A percentile compares a stretch with the other conserved stretches of the same genome.
phyloP scores from a whole-genome alignment of 2,888 invertebrate species.

The Acanthosepion pharaonis region DNA sequence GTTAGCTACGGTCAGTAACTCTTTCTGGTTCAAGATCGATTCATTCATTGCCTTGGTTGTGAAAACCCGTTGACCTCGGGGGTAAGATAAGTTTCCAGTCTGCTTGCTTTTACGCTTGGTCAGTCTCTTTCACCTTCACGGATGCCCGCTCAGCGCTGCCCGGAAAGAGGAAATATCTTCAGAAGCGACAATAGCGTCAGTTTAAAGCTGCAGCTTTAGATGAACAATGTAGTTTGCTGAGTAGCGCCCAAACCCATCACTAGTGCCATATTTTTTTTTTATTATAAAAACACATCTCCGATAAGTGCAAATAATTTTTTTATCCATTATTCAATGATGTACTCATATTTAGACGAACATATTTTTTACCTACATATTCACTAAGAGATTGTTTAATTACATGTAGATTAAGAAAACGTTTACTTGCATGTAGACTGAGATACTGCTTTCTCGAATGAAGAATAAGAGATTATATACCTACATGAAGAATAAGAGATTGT shows the following conservation, averaged over 20 bases:
- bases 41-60: not conserved
- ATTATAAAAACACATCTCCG: not conserved
- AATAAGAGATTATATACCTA: no score
- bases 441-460: no score
- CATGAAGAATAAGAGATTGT: no score
- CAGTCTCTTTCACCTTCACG: not conserved
- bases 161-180: not conserved
- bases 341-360: no score
- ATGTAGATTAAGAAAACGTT: no score
- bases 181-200: not conserved
- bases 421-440: no score
- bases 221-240: not conserved
- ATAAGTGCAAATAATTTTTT: not conserved
- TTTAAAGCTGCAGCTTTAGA: not conserved
- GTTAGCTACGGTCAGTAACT: not conserved
- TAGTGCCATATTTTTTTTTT: not conserved
- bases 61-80: not conserved
- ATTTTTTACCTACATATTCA: no score
- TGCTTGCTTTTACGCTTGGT: not conserved
- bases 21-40: not conserved
- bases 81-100: constrained; percentile 12
- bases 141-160: not conserved
- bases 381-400: no score
- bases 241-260: not conserved
- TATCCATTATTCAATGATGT: not conserved